A percentile compares a stretch with the other conserved stretches of the same genome.
phyloP scores from a whole-genome alignment of 2,888 invertebrate species.

The Pachycephus smyrnensis region DNA sequence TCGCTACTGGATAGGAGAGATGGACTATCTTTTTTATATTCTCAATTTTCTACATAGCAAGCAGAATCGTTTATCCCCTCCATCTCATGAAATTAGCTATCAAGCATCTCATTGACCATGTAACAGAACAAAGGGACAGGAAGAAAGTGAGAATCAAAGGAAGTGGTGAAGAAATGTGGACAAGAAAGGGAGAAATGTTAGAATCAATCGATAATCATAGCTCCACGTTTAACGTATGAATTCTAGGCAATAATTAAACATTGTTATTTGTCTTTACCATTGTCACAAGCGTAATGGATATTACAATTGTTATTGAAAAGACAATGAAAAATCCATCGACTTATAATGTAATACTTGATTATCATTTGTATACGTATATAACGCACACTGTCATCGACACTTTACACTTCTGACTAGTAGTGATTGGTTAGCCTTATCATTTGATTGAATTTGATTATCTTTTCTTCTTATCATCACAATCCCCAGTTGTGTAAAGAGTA shows the following conservation, averaged over 20 bases:
- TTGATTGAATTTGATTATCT: background rate
- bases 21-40: background rate
- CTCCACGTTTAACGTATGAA: conserved; percentile 15
- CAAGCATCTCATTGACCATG: background rate
- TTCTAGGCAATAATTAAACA: conserved; percentile 44
- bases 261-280: conserved; percentile 53
- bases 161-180: background rate
- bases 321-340: background rate
- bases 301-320: conserved; percentile 54
- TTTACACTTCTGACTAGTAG: background rate
- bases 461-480: background rate
- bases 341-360: background rate
- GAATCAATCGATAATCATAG: background rate
- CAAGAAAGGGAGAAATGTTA: background rate
- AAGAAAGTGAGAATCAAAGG: background rate
- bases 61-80: background rate
- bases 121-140: background rate
- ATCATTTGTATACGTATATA: background rate
- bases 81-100: background rate
- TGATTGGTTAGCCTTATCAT: background rate
- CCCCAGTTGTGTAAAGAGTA: background rate
- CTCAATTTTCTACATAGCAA: background rate
- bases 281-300: conserved; percentile 48
- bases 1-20: background rate
- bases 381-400: background rate